A percentile compares a stretch with the other conserved stretches of the same genome.
Evolutionary conservation across 2,797 vertebrate genomes (phyloP).

Genomic region (Rhinella marina): DNA sequence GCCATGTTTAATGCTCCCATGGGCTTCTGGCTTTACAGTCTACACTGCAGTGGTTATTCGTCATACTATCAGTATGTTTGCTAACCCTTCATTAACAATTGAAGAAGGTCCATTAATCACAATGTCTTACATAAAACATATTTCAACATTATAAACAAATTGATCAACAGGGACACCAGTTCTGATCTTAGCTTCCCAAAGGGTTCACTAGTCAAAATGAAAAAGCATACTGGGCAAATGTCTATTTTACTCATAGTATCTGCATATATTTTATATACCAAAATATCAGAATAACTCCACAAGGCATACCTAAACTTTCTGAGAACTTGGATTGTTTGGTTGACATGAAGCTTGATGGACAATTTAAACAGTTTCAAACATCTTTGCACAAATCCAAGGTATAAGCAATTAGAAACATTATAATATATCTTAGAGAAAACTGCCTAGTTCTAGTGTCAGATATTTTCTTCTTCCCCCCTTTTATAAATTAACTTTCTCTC

Average conservation of each 20-base stretch:
- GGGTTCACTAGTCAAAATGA: neutral
- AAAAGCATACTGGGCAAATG: neutral
- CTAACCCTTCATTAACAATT: slow-evolving; percentile 39
- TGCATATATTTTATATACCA: neutral
- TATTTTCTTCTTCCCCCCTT: too few species aligned
- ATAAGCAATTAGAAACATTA: too few species aligned
- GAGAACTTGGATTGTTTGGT: neutral
- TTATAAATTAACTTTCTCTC: too few species aligned
- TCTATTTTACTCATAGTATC: neutral
- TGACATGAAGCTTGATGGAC: neutral
- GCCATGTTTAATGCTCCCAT: slow-evolving; percentile 33
- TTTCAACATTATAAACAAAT: neutral
- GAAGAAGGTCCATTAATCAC: slow-evolving; percentile 43
- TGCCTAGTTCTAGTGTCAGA: too few species aligned
- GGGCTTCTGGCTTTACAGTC: neutral
- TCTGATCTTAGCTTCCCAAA: neutral
- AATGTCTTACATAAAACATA: neutral
- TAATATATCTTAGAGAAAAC: too few species aligned
- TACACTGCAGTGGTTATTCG: slow-evolving; percentile 18
- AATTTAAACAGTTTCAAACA: neutral
- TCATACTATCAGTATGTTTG: slow-evolving; percentile 42
- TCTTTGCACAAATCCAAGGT: too few species aligned
- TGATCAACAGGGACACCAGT: neutral
- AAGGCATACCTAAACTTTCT: neutral
- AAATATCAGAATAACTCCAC: neutral